Evolutionary conservation across 2,888 invertebrate genomes (phyloP).

Genomic region (Lithosia quadra): DNA sequence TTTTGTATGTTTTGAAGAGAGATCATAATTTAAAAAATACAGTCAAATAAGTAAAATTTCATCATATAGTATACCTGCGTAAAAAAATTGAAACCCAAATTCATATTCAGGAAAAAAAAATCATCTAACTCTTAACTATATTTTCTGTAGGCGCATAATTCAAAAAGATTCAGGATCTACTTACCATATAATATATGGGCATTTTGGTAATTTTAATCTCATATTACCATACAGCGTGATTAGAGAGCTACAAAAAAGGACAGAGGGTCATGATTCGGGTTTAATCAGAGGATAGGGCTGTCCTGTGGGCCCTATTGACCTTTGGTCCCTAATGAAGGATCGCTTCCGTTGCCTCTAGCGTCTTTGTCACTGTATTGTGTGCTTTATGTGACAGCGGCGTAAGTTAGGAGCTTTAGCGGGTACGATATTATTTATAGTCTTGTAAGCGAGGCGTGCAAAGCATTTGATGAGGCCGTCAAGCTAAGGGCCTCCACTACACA

Average conservation of each 20-base stretch:
- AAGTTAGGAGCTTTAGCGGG: not conserved
- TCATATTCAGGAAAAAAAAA: too few relatives aligned
- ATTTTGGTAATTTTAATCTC: slow-evolving; percentile 48
- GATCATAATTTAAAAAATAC: too few relatives aligned
- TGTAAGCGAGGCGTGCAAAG: too few relatives aligned
- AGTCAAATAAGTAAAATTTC: too few relatives aligned
- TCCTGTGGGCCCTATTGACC: slow-evolving; percentile 69
- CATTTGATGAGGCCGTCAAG: too few relatives aligned
- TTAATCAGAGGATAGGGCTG: slow-evolving; percentile 62
- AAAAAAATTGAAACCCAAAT: too few relatives aligned
- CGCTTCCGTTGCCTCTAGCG: slow-evolving; percentile 68
- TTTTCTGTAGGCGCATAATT: slow-evolving; percentile 25
- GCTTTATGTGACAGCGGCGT: not conserved
- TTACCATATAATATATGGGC: slow-evolving; percentile 16
- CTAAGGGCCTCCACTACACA: too few relatives aligned
- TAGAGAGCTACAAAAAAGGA: slow-evolving; percentile 64
- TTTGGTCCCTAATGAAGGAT: slow-evolving; percentile 75
- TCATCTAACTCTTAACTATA: slow-evolving; percentile 27
- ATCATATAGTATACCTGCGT: too few relatives aligned
- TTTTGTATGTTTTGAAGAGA: too few relatives aligned
- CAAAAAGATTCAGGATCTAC: slow-evolving; percentile 35
- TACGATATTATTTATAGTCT: not conserved
- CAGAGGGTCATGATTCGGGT: slow-evolving; percentile 59
- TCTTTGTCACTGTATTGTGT: slow-evolving; percentile 57
- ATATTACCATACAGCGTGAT: slow-evolving; percentile 63